Evolutionary conservation across 2,797 vertebrate genomes (phyloP), one percentile per base, ranked within the genome.

Genomic region (Gymnocypris eckloni): DNA sequence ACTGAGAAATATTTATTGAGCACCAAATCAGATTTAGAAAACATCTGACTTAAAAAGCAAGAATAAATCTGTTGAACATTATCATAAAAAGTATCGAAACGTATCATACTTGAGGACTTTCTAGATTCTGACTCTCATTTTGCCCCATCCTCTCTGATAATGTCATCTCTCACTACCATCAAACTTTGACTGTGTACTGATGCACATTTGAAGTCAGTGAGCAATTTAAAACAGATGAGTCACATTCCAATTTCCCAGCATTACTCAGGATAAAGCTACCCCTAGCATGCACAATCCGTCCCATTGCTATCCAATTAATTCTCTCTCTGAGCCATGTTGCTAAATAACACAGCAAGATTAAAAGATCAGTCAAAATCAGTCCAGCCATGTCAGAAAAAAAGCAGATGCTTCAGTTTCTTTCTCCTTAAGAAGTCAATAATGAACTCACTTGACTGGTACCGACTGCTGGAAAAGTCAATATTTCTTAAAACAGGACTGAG

Each of bases 281-380:
- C 85, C 79, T 85, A 80, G 87, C 70, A 80, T 76, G 61, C 79
- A 59, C 82, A 86, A 88, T 88, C 87, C 77, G 7, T 86, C 76
- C 83, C 77, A 81, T 85, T 85, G 79, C 87, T 83, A 83, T 90
- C 89, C 89, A 89, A 86, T 90, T 87, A 86, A 87, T 87, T 89
- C 79, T 83, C 66, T 80, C 89, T 81, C 84, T 75, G 78, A 86
- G 88, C 82, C 86, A 52, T 86, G 84, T 84, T 86, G 81, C 79
- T 87, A 83, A 90, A 88, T 88, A 81, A 88, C 82, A 61, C 77
- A 52, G 77, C 80, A 50, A 88, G 86, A 90, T 90, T 90, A 87
- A 83, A 86, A 89, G 86, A 89, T 90, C 87, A 87, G 86, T 71
- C 84, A 37, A 76, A 86, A 87, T 83, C 73, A 82, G 85, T 79